Percentiles rank a stretch among this genome's conserved stretches.
Conservation (phyloP, 1,140 invertebrate genomes). For the Hydropsyche tenuis region DNA sequence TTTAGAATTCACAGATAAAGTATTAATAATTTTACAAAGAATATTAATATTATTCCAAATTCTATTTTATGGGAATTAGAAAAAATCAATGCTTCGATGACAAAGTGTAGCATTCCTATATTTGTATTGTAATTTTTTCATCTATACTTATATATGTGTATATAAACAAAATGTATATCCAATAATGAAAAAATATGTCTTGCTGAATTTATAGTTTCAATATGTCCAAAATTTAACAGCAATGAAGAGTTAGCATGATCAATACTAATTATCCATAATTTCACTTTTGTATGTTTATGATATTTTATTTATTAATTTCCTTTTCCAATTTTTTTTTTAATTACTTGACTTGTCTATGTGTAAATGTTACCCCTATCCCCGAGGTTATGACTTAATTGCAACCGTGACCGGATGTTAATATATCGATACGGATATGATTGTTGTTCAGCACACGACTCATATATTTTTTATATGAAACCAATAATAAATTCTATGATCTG, state of each 20-base stretch:
- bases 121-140: constrained; percentile 14
- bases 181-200: constrained; percentile 26
- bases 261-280: constrained; percentile 52
- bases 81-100: too few species aligned
- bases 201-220: constrained; percentile 14
- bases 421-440: constrained; percentile 31
- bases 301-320: constrained; percentile 55
- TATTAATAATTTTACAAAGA: too few species aligned
- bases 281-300: constrained; percentile 57
- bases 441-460: constrained; percentile 19
- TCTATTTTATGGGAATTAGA: too few species aligned
- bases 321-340: constrained; percentile 55
- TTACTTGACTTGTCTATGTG: constrained; percentile 54
- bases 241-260: constrained; percentile 28
- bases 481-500: neutral
- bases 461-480: neutral
- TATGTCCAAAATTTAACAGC: too few species aligned
- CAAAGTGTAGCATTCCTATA: constrained; percentile 3
- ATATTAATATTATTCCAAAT: too few species aligned
- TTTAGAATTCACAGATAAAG: too few species aligned
- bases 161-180: constrained; percentile 27
- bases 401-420: constrained; percentile 43
- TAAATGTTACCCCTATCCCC: constrained; percentile 50
- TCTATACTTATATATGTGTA: constrained; percentile 33
- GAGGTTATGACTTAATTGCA: constrained; percentile 34